A percentile compares a stretch with the other conserved stretches of the same genome.
Evolutionary conservation across 2,797 vertebrate genomes (phyloP).

Genomic region (Dendrocincla fuliginosa): DNA sequence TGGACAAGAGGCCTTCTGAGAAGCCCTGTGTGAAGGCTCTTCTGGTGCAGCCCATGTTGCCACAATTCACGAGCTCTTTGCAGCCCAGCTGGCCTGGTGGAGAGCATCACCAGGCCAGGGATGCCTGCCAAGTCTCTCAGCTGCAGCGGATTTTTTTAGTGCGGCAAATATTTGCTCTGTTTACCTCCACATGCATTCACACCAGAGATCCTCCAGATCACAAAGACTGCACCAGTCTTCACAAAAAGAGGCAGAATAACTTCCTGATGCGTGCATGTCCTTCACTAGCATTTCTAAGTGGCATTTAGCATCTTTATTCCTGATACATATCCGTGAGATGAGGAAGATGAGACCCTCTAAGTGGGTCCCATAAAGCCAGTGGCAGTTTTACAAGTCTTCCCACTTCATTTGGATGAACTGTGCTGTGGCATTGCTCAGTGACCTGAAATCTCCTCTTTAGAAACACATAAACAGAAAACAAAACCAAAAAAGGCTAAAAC

Average conservation of each 20-base stretch:
- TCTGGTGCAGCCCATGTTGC: not conserved
- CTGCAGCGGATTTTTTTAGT: not conserved
- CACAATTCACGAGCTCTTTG: rapidly evolving
- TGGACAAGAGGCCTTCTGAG: not conserved
- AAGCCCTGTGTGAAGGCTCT: rapidly evolving
- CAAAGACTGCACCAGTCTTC: not conserved
- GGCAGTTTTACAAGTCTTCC: not conserved
- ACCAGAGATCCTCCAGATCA: not conserved
- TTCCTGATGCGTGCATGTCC: not conserved
- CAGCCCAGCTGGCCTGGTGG: not conserved
- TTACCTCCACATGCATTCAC: not conserved
- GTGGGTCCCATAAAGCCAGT: not conserved
- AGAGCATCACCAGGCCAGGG: not conserved
- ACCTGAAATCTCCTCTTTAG: slow-evolving; percentile 1
- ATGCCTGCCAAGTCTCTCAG: not conserved
- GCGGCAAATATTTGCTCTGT: not conserved
- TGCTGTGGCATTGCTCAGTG: not conserved
- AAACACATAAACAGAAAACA: slow-evolving; percentile 35
- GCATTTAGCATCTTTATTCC: not conserved
- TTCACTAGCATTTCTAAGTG: not conserved
- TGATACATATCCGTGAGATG: rapidly evolving
- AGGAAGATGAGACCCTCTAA: not conserved
- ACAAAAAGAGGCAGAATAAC: not conserved
- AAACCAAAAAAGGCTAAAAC: slow-evolving; percentile 12
- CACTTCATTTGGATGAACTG: not conserved